Evolutionary conservation across 2,113 vertebrate species (phyloP).

Genomic region (Oplegnathus fasciatus): DNA sequence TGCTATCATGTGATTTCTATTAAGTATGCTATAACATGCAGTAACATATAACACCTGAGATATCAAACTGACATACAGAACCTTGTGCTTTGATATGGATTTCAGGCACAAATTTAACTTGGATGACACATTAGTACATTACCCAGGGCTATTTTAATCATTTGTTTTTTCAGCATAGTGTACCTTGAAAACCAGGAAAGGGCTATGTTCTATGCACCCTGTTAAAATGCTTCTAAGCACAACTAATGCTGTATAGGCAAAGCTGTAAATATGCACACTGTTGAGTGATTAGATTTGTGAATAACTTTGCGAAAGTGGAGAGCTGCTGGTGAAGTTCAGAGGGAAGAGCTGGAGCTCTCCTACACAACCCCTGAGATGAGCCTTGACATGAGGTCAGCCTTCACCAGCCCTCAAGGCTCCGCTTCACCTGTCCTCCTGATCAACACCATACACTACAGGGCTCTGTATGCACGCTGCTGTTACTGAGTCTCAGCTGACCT

Average conservation of each 20-base stretch:
- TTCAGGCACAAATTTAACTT: neutral
- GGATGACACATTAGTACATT: neutral
- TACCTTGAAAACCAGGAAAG: neutral
- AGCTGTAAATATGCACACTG: constrained; percentile 1
- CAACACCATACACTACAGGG: neutral
- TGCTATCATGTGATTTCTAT: neutral
- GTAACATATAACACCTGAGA: neutral
- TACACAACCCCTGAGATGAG: constrained; percentile 47
- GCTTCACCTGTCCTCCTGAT: constrained; percentile 37
- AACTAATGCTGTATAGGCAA: neutral
- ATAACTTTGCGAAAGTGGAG: neutral
- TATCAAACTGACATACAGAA: neutral
- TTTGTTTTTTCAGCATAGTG: neutral
- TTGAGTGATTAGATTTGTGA: neutral
- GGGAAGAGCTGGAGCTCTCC: constrained; percentile 37
- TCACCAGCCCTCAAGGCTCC: constrained; percentile 1
- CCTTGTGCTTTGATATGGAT: neutral
- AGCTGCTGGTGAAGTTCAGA: constrained; percentile 21
- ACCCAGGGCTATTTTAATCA: neutral
- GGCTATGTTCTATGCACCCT: neutral
- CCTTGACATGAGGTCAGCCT: constrained; percentile 44
- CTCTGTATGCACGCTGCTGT: neutral
- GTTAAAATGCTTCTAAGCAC: neutral
- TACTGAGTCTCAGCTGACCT: neutral
- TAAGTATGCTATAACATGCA: neutral